Conservation (phyloP, 2,113 vertebrate species). For the Zosterops lateralis region DNA sequence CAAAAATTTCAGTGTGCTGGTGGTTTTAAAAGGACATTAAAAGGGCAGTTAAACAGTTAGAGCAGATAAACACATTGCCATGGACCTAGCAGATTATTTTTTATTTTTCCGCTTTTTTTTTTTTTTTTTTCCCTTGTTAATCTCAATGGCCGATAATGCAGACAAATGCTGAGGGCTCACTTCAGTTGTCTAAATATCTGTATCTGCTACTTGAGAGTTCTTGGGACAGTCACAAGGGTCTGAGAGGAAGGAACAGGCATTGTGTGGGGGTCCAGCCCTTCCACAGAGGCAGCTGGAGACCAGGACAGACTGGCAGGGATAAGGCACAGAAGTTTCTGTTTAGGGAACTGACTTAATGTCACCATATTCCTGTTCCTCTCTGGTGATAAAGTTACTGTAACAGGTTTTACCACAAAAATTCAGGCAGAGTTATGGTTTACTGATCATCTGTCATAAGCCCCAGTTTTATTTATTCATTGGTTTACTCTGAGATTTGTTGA, state of each 20-base stretch:
- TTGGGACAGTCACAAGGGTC: too few relatives aligned
- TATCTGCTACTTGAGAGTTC: not conserved
- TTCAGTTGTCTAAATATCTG: not conserved
- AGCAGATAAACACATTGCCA: not conserved
- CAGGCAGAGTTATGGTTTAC: not conserved
- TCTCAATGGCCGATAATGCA: not conserved
- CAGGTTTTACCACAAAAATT: not conserved
- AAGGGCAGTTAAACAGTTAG: not conserved
- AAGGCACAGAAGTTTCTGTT: not conserved
- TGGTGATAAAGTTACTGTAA: not conserved
- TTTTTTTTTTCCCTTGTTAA: fast-evolving
- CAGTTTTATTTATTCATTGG: not conserved
- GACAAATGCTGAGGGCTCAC: fast-evolving
- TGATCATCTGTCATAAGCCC: not conserved
- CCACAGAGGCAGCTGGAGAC: not conserved
- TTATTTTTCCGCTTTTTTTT: fast-evolving
- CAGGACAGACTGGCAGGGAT: not conserved
- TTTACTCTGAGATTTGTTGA: not conserved
- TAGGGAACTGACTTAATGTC: not conserved
- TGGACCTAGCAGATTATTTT: not conserved
- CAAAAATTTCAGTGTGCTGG: not conserved
- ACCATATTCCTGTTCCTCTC: not conserved
- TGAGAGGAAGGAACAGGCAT: not conserved
- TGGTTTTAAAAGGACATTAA: not conserved
- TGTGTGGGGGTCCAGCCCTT: not conserved